A percentile compares a stretch with the other conserved stretches of the same genome.
These are phyloP conservation scores for Panzeria rudis DNA, from an alignment of 2,888 invertebrate genomes.

Conservation along the genomic window DNA sequence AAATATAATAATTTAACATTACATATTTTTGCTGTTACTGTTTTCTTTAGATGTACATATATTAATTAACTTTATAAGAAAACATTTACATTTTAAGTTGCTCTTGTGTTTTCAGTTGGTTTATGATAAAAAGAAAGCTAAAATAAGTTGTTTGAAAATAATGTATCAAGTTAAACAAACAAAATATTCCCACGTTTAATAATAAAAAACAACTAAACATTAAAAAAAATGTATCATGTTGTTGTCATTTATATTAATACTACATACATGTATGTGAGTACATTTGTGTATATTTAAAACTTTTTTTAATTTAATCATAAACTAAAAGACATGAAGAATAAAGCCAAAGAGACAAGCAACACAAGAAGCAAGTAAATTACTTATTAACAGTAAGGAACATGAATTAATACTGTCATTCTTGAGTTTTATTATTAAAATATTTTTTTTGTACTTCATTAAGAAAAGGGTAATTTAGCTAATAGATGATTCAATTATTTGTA, in stretches of 20 bases:
- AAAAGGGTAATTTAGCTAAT: conserved; percentile 49
- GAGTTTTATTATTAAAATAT: neutral
- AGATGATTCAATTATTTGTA: conserved; percentile 19
- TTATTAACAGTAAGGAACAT: conserved; percentile 40
- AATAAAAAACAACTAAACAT: conserved; percentile 58
- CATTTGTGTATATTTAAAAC: conserved; percentile 46
- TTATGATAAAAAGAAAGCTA: conserved; percentile 52
- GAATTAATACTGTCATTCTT: conserved; percentile 38
- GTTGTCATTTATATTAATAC: conserved; percentile 59
- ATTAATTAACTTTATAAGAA: conserved; percentile 65
- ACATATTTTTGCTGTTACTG: conserved; percentile 54
- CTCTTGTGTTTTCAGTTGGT: conserved; percentile 2
- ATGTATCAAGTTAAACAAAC: conserved; percentile 28
- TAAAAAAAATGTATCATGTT: conserved; percentile 59
- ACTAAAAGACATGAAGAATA: conserved; percentile 52
- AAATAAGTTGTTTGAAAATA: conserved; percentile 54
- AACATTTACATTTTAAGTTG: conserved; percentile 59
- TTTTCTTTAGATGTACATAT: conserved; percentile 49
- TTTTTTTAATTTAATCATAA: conserved; percentile 65
- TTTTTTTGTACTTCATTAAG: neutral
- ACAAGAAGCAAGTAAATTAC: neutral
- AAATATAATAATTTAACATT: conserved; percentile 65
- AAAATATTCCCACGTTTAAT: conserved; percentile 72
- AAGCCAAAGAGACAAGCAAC: conserved; percentile 6
- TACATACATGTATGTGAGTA: neutral